Conservation (phyloP, 1,140 invertebrate genomes). For the Sycophila sp. region DNA sequence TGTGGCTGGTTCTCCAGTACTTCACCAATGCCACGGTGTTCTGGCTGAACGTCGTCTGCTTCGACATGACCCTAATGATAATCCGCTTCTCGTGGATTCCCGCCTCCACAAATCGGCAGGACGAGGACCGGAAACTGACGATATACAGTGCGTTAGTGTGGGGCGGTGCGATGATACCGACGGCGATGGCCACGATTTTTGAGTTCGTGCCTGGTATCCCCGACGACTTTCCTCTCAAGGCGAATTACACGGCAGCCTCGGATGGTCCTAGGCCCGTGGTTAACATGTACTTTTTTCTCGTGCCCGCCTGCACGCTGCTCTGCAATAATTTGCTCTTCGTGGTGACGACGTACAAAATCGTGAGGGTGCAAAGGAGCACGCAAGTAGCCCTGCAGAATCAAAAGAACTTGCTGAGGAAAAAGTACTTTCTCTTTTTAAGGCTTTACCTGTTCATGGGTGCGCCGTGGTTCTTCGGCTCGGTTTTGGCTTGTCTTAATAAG, state of each 20-base stretch:
- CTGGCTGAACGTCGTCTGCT: conserved; percentile 56
- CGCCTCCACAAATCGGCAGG: conserved; percentile 18
- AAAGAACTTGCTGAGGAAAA: conserved; percentile 43
- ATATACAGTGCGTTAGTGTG: conserved; percentile 47
- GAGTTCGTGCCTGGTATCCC: conserved; percentile 50
- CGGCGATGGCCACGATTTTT: conserved; percentile 44
- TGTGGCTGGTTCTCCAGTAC: conserved; percentile 53
- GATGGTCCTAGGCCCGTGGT: conserved; percentile 45
- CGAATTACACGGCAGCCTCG: conserved; percentile 47
- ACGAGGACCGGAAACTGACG: conserved; percentile 44
- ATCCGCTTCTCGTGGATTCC: conserved; percentile 49
- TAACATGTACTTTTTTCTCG: conserved; percentile 51
- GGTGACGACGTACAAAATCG: conserved; percentile 51
- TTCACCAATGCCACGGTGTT: conserved; percentile 55
- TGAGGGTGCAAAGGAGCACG: conserved; percentile 48
- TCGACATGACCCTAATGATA: conserved; percentile 56
- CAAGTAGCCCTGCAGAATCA: conserved; percentile 48
- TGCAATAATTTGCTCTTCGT: conserved; percentile 53
- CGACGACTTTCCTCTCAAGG: conserved; percentile 46
- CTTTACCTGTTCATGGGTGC: conserved; percentile 57
- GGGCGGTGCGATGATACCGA: conserved; percentile 45
- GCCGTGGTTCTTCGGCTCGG: conserved; percentile 55
- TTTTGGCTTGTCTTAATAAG: conserved; percentile 50
- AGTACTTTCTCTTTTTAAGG: conserved; percentile 51
- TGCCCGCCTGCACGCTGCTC: conserved; percentile 48